phyloP scores from a whole-genome alignment of 2,888 invertebrate species.

The Coelopa pilipes region DNA sequence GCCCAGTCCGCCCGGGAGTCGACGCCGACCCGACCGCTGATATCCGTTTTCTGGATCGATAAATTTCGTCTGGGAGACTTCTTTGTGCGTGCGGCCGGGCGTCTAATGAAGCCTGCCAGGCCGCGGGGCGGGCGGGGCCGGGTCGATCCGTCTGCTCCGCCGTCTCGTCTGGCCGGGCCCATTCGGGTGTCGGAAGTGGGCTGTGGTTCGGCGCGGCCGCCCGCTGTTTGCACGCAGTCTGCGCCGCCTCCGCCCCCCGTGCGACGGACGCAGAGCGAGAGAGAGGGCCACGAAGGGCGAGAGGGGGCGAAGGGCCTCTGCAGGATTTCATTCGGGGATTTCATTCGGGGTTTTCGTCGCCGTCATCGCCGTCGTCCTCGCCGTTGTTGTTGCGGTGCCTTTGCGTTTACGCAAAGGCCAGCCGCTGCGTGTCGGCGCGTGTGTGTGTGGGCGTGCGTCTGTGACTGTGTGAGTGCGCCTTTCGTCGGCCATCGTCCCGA shows the following conservation, averaged over 20 bases:
- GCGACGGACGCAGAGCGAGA: too few species aligned
- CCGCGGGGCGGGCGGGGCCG: not conserved
- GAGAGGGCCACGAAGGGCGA: too few species aligned
- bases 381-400: too few species aligned
- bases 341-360: too few species aligned
- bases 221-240: slow-evolving; percentile 27
- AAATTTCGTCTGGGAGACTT: slow-evolving; percentile 41
- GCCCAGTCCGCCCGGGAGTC: not conserved
- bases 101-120: slow-evolving; percentile 26
- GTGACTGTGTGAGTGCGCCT: too few species aligned
- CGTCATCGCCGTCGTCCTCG: too few species aligned
- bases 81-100: slow-evolving; percentile 33
- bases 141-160: not conserved
- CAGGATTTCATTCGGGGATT: too few species aligned
- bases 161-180: not conserved
- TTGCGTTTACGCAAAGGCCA: too few species aligned
- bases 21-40: slow-evolving; percentile 10
- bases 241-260: not conserved
- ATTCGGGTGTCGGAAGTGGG: slow-evolving; percentile 3
- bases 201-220: slow-evolving; percentile 19
- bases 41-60: slow-evolving; percentile 44
- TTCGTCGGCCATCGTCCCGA: too few species aligned
- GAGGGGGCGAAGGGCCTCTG: too few species aligned
- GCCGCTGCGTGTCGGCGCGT: not conserved
- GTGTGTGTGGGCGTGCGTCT: not conserved